These are phyloP conservation scores for Ambastaia sidthimunki DNA, from an alignment of 2,797 vertebrate genomes.

Conservation along the genomic window DNA sequence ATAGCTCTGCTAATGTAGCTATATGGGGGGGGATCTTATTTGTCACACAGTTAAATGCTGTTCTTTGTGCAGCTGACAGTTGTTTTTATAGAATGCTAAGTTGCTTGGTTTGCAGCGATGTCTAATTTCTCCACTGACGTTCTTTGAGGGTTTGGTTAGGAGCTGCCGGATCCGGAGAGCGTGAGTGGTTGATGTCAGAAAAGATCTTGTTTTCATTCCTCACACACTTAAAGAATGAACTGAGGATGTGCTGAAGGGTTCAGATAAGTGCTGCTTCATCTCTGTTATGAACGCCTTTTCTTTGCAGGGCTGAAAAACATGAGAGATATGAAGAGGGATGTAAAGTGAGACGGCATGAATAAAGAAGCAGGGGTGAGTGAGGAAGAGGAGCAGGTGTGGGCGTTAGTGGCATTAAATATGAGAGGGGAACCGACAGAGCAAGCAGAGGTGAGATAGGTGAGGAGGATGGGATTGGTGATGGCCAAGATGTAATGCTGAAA, in stretches of 20 bases:
- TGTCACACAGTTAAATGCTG: not conserved
- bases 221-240: constrained; percentile 78
- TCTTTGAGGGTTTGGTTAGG: constrained; percentile 12
- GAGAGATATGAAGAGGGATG: constrained; percentile 60
- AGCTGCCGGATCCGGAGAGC: constrained; percentile 34
- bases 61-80: constrained; percentile 30
- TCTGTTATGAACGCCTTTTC: constrained; percentile 73
- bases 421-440: not conserved
- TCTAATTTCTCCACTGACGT: constrained; percentile 38
- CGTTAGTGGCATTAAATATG: not conserved
- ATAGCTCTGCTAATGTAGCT: not conserved
- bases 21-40: not conserved
- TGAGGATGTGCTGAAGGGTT: constrained; percentile 73
- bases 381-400: constrained; percentile 34
- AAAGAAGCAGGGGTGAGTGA: constrained; percentile 52
- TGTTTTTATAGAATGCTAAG: constrained; percentile 39
- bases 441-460: constrained; percentile 35
- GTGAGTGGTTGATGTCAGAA: constrained; percentile 69
- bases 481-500: constrained; percentile 42
- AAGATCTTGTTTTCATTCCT: constrained; percentile 83
- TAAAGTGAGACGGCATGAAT: constrained; percentile 67
- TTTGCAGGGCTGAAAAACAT: constrained; percentile 60
- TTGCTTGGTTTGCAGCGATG: constrained; percentile 53
- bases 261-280: constrained; percentile 80
- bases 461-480: constrained; percentile 46